Evolutionary conservation across 2,113 vertebrate genomes (phyloP), one percentile per base, ranked within the genome.

Genomic region (Callipepla californica): DNA sequence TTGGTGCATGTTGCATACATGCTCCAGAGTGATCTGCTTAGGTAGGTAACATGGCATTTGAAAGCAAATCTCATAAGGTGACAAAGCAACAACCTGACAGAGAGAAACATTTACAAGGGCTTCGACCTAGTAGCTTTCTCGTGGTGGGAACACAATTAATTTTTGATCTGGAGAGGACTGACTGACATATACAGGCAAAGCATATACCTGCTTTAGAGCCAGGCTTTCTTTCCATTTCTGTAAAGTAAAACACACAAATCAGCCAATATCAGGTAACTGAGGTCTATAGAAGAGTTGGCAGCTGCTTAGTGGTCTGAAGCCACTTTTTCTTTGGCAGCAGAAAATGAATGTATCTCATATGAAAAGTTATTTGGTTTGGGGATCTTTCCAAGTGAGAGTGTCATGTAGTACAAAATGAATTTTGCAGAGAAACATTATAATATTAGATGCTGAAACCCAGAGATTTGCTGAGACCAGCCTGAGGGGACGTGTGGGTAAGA

Each of bases 31-130:
- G 92, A 82, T 67, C 85, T 53, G 78, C 78, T 44, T 14, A 81
- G 70, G 78, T 14, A 62, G 76, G 45, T 66, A 77, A 80, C 9
- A 0, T 6, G 55, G 67, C 48, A 89, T 87, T 73, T 82, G 81
- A 66, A 73, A 79, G 78, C 85, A 63, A 70, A 89, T 89, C 92
- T 94, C 78, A 93, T 73, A 90, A 94, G 87, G 62, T 92, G 75
- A 85, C 89, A 94, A 58, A 75, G 78, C 57, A 76, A 89, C 62
- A 91, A 89, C 81, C 81, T 89, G 75, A 53, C 40, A 76, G 58
- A 85, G 75, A 75, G 65, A 58, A 87, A 16, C 48, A 76, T 11
- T 11, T 44, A 6, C 17, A 72, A 82, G 87, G 57, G 80, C 42
- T 59, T 45, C 26, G 74, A 57, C 79, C 79, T 58, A 30, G 42